Evolutionary conservation across 2,113 vertebrate genomes (phyloP), one percentile per base, ranked within the genome.

Genomic region (Podiceps cristatus): DNA sequence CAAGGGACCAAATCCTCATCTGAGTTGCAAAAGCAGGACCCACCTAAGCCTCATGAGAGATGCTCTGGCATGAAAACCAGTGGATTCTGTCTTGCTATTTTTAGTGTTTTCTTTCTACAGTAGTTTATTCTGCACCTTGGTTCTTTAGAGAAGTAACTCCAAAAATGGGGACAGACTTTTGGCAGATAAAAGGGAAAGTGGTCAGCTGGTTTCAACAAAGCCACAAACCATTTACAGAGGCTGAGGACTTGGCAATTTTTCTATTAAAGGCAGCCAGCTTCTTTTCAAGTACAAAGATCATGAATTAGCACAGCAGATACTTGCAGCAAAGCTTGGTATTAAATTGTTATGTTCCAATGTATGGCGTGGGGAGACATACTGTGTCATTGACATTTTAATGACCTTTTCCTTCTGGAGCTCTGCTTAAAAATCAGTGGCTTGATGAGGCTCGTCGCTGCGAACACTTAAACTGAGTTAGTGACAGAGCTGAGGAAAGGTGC

Each of bases 301-400:
- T 18, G 56, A 86, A 86, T 84, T 59, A 94, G 50, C n/a, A 62
- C n/a, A 53, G 53, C 55, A 90, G 63, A 88, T 33, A 78, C 33
- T 77, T 62, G 31, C 2, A 1, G 68, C 47, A 91, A 94, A 89
- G 84, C 58, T 62, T 84, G 28, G 62, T 75, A 91, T 96, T 68
- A 93, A 81, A 87, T 40, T 78, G 35, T 50, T 87, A 45, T 10
- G 28, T 93, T 89, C 31, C 15, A 64, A 7, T 31, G 42, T 67
- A 79, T 0, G 0, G 52, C 56, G 81, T 20, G 45, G 40, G 25
- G 8, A 80, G 47, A 78, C n/a, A 33, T 74, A 71, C 3, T 83
- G 67, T 52, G 64, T 67, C 79, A 89, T 3, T 95, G 83, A 96
- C 88, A 92, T 90, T 92, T 93, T 86, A 88, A 88, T 5, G n/a